Percentiles rank a stretch among this genome's conserved stretches.
These are phyloP conservation scores for Ctenoplectra terminalis DNA, from an alignment of 1,140 invertebrate species.

Conservation along the genomic window DNA sequence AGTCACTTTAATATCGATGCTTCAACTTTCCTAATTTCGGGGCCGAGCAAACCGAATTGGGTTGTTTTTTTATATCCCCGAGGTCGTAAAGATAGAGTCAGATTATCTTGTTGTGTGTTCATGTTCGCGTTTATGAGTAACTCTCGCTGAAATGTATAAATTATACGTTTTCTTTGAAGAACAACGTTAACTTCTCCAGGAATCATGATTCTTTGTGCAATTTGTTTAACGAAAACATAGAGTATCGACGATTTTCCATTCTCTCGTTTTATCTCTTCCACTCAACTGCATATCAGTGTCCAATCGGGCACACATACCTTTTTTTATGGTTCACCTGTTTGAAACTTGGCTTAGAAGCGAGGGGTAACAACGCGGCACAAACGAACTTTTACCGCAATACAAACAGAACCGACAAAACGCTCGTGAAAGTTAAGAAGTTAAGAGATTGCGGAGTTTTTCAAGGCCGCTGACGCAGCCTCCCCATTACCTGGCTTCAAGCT, in stretches of 20 bases:
- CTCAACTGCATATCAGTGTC: neutral
- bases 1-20: too few species aligned
- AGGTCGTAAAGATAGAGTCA: too few species aligned
- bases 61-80: too few species aligned
- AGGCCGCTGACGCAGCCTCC: conserved; percentile 44
- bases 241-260: neutral
- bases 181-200: too few species aligned
- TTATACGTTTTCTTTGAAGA: too few species aligned
- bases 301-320: neutral
- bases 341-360: conserved; percentile 16
- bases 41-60: too few species aligned
- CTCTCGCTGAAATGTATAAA: too few species aligned
- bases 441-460: conserved; percentile 65
- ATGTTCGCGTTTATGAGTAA: too few species aligned
- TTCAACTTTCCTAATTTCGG: too few species aligned
- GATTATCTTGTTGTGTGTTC: too few species aligned
- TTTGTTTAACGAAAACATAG: too few species aligned
- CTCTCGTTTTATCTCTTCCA: neutral
- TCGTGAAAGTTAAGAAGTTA: conserved; percentile 63
- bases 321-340: neutral
- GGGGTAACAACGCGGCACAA: conserved; percentile 33
- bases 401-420: conserved; percentile 57
- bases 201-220: too few species aligned
- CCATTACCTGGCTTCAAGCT: neutral
- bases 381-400: conserved; percentile 60